These are phyloP conservation scores for Indicator indicator DNA, from an alignment of 2,113 vertebrate species.

Conservation along the genomic window DNA sequence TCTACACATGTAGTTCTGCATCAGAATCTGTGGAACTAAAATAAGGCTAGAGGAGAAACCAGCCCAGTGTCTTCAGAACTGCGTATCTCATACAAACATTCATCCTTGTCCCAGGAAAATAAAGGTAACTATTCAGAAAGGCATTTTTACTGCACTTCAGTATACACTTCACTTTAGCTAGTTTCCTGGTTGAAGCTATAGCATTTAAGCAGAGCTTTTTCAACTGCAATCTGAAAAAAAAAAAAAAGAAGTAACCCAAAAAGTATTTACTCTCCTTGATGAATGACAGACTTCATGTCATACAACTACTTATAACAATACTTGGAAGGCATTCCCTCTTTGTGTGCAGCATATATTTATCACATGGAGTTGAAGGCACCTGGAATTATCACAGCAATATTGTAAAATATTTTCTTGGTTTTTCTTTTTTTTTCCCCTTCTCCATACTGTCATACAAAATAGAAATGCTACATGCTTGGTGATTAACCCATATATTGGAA, in stretches of 20 bases:
- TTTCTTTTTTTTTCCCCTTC: background rate
- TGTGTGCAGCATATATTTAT: background rate
- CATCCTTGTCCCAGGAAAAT: background rate
- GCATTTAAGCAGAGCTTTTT: background rate
- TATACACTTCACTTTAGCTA: background rate
- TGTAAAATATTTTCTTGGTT: background rate
- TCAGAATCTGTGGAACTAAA: background rate
- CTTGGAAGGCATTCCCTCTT: background rate
- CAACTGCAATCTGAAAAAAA: background rate
- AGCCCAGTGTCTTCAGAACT: background rate
- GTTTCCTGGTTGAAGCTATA: background rate
- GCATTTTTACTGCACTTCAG: background rate
- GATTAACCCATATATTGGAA: background rate
- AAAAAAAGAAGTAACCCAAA: background rate
- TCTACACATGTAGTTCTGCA: background rate
- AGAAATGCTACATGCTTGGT: background rate
- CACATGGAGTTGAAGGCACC: background rate
- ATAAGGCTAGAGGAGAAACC: background rate
- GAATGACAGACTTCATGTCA: background rate
- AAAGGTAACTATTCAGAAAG: background rate
- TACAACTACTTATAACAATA: background rate
- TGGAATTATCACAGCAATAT: background rate
- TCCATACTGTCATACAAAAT: background rate
- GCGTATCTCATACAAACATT: background rate
- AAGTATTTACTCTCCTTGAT: background rate